Evolutionary conservation across 2,797 vertebrate genomes (phyloP).

Genomic region (Eleutherodactylus coqui): DNA sequence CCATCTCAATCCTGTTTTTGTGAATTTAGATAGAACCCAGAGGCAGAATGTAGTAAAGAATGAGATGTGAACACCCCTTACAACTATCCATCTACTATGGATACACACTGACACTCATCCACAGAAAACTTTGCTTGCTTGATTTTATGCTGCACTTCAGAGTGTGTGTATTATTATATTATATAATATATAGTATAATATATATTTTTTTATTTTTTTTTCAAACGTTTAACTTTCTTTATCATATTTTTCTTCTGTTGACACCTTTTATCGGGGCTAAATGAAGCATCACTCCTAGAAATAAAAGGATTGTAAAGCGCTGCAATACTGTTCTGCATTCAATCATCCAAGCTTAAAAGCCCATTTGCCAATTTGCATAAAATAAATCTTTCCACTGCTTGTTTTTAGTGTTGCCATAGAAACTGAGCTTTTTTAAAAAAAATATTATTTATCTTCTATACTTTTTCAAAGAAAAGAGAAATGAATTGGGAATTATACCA

Average conservation of each 20-base stretch:
- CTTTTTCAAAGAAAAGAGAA: not conserved
- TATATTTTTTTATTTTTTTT: no score
- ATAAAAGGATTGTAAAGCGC: constrained; percentile 44
- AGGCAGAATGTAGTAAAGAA: no score
- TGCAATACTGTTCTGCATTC: constrained; percentile 33
- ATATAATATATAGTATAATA: no score
- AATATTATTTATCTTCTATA: constrained; percentile 70
- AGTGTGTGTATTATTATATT: no score
- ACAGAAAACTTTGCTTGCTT: no score
- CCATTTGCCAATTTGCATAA: constrained; percentile 67
- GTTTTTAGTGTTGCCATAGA: constrained; percentile 76
- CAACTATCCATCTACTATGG: no score
- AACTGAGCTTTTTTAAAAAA: constrained; percentile 76
- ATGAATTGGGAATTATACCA: constrained; percentile 66
- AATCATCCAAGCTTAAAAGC: constrained; percentile 62
- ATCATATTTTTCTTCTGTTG: not conserved
- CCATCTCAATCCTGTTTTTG: no score
- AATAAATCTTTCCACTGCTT: constrained; percentile 64
- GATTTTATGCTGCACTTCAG: no score
- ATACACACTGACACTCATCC: no score
- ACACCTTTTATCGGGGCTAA: constrained; percentile 20
- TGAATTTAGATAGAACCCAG: no score
- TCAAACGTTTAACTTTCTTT: no score
- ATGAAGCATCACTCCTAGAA: constrained; percentile 37
- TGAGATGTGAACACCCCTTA: no score